Evolutionary conservation across 2,888 invertebrate species (phyloP), one percentile per base, ranked within the genome.

Genomic region (Ormyrus thymus): DNA sequence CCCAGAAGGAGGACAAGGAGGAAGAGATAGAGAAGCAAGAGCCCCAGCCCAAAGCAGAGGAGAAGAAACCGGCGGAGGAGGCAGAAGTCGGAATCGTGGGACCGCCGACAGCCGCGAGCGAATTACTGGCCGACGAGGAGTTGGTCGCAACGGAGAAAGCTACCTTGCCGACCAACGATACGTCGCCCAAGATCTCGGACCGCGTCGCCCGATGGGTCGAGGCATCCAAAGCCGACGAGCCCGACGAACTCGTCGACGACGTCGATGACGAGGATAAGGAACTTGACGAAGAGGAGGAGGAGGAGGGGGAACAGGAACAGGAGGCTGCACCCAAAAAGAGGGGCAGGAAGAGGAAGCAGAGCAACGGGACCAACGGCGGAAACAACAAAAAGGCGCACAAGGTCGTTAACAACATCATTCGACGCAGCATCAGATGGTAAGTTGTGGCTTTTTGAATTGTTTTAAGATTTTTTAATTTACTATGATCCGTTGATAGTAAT

Each of bases 131-230:
- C 50, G 89, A 89, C 68, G 87, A 86, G 8, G 87, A 89, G 79
- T 82, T 86, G 7, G 76, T 83, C 5, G 83, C 82, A 5, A 83
- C 83, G 55, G 86, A 87, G 66, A 82, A 79, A 65, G 84, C 89
- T 81, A 81, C 85, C 9, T 84, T 88, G 81, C 85, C 89, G 69
- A 83, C 84, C 9, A 87, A 86, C 15, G 81, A 66, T 15, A 81
- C 75, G 1, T 65, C 72, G 59, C 53, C 66, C 6, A 86, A 88
- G 7, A 85, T 88, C 50, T 71, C 88, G 7, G 90, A 91, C 51
- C 89, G 90, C 58, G 90, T 91, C 58, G 85, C 87, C 8, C 90
- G 91, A 48, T 92, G 92, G 84, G 89, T 91, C 61, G 85, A 90
- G 45, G 72, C 91, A 80, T 81, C 89, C 2, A 90, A 90, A 88